These are phyloP conservation scores for Gnatocerus cornutus DNA, from an alignment of 2,888 invertebrate species.

Conservation along the genomic window DNA sequence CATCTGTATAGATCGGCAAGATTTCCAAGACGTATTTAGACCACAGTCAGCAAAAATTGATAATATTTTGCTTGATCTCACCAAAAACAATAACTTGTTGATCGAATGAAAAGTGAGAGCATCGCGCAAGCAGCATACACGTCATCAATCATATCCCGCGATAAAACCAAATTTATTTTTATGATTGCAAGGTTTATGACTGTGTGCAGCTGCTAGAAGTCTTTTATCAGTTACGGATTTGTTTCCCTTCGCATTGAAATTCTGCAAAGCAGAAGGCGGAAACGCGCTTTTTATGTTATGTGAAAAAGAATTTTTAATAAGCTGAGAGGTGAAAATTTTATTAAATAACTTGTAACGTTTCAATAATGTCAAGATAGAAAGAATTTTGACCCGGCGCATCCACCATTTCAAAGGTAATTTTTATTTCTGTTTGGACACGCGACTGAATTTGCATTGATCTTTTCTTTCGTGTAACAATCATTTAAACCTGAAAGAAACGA, in stretches of 20 bases:
- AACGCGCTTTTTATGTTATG: background rate
- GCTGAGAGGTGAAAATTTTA: too few relatives aligned
- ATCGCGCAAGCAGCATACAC: constrained; percentile 2
- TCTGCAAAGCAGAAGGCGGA: background rate
- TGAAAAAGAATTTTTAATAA: too few relatives aligned
- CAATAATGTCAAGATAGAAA: too few relatives aligned
- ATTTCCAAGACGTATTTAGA: constrained; percentile 9
- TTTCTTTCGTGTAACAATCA: background rate
- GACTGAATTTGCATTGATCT: too few relatives aligned
- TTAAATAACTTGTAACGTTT: too few relatives aligned
- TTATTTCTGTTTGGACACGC: too few relatives aligned
- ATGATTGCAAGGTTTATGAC: constrained; percentile 3
- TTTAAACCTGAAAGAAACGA: constrained; percentile 3
- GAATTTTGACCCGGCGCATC: too few relatives aligned
- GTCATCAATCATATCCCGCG: constrained; percentile 12
- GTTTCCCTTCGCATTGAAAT: background rate
- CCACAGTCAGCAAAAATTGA: constrained; percentile 1
- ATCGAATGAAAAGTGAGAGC: constrained; percentile 14
- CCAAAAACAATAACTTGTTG: constrained; percentile 16
- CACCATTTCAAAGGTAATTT: too few relatives aligned
- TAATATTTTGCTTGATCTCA: background rate
- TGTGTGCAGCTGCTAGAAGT: constrained; percentile 6
- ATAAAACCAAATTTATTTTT: constrained; percentile 14
- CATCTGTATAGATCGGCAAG: constrained; percentile 30
- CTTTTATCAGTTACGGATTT: background rate